These are phyloP conservation scores for Congeria kusceri DNA, from an alignment of 2,888 invertebrate genomes.

Conservation along the genomic window DNA sequence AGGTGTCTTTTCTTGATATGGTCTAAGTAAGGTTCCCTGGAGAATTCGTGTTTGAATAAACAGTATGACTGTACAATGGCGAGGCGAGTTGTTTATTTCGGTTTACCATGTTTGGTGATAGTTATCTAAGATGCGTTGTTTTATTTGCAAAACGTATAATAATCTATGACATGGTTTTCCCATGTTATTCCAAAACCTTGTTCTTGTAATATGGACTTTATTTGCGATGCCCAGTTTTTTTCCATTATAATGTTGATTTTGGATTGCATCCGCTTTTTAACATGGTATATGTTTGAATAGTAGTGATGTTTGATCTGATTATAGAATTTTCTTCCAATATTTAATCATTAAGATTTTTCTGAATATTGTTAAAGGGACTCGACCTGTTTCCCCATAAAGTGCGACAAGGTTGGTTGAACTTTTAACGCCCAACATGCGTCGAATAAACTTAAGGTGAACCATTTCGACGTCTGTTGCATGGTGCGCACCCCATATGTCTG, in stretches of 20 bases:
- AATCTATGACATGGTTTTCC: too few relatives aligned
- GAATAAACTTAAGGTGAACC: conserved; percentile 1
- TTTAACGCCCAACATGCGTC: background rate
- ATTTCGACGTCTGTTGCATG: conserved; percentile 1
- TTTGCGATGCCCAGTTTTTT: too few relatives aligned
- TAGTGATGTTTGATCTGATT: background rate
- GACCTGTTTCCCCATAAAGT: conserved; percentile 9
- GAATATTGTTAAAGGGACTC: background rate
- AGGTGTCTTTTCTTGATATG: background rate
- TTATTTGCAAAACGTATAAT: too few relatives aligned
- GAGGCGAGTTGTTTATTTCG: conserved; percentile 1
- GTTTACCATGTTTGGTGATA: conserved; percentile 2
- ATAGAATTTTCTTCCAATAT: too few relatives aligned
- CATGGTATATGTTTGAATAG: background rate
- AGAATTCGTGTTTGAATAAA: conserved; percentile 3
- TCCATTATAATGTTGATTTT: too few relatives aligned
- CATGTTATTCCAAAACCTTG: too few relatives aligned
- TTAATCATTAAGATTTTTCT: background rate
- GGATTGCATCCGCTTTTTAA: too few relatives aligned
- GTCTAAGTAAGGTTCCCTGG: background rate
- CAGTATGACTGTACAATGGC: conserved; percentile 3
- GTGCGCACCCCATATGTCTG: conserved; percentile 14
- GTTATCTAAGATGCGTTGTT: conserved; percentile 2
- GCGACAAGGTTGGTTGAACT: conserved; percentile 4
- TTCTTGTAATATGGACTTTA: too few relatives aligned